These are phyloP conservation scores for Drosophila nigromelanica DNA, from an alignment of 1,140 invertebrate genomes.

Conservation along the genomic window DNA sequence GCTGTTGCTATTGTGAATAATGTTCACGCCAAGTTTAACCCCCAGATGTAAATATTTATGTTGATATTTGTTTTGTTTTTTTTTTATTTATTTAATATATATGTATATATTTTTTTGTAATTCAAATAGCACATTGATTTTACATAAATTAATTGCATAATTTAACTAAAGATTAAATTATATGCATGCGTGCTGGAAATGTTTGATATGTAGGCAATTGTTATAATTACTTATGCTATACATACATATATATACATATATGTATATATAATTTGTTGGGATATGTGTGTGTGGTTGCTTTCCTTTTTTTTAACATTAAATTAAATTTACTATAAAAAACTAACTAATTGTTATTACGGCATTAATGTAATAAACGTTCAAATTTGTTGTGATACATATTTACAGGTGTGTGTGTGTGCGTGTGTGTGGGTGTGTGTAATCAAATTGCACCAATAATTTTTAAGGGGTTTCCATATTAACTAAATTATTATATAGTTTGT, in stretches of 20 bases:
- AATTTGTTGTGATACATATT: slow-evolving; percentile 52
- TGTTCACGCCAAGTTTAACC: not conserved
- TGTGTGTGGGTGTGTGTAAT: slow-evolving; percentile 30
- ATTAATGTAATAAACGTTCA: slow-evolving; percentile 76
- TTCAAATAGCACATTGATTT: slow-evolving; percentile 72
- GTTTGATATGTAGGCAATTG: slow-evolving; percentile 51
- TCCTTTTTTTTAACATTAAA: slow-evolving; percentile 40
- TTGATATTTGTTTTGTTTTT: slow-evolving; percentile 28
- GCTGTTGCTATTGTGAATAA: slow-evolving; percentile 11
- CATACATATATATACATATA: no score
- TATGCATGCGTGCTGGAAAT: slow-evolving; percentile 40
- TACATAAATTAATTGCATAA: slow-evolving; percentile 72
- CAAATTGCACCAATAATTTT: slow-evolving; percentile 41
- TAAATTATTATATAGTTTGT: slow-evolving; percentile 43
- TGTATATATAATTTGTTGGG: slow-evolving; percentile 49
- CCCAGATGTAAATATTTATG: not conserved
- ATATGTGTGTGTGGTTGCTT: slow-evolving; percentile 27
- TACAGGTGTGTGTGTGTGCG: slow-evolving; percentile 49
- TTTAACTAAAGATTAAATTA: slow-evolving; percentile 69
- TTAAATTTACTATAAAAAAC: slow-evolving; percentile 55
- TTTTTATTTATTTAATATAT: not conserved
- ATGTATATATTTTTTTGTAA: slow-evolving; percentile 46
- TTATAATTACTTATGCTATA: slow-evolving; percentile 38
- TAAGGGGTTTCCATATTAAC: slow-evolving; percentile 35
- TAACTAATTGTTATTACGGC: slow-evolving; percentile 75